phyloP scores from a whole-genome alignment of 2,113 vertebrate genomes.

The Tragelaphus strepsiceros region DNA sequence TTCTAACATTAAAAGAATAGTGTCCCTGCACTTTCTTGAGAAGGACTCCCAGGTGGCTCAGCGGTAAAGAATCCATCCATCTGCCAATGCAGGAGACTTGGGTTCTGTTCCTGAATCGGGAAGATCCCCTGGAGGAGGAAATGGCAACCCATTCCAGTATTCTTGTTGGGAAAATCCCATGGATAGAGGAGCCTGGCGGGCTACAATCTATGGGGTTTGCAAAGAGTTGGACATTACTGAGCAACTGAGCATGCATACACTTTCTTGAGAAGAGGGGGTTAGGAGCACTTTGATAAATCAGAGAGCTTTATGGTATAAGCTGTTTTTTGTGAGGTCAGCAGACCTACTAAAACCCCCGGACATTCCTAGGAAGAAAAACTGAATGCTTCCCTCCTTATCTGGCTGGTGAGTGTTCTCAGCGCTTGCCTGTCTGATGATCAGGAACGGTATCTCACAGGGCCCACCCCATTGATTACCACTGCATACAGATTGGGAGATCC shows the following conservation, averaged over 20 bases:
- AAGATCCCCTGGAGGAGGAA: background rate
- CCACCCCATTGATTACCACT: background rate
- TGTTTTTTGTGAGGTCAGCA: background rate
- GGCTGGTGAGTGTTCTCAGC: background rate
- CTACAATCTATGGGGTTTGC: background rate
- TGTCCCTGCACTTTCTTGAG: background rate
- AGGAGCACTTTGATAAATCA: background rate
- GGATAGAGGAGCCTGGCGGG: background rate
- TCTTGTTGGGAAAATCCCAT: background rate
- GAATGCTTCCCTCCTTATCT: background rate
- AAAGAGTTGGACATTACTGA: background rate
- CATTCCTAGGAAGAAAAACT: background rate
- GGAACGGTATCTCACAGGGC: background rate
- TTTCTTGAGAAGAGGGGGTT: background rate
- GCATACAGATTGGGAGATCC: background rate
- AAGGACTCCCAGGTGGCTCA: background rate
- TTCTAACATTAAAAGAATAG: background rate
- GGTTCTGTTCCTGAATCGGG: background rate
- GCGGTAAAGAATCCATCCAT: background rate
- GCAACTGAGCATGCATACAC: background rate
- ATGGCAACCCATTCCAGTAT: background rate
- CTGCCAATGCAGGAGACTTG: background rate
- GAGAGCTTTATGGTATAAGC: background rate
- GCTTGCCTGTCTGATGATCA: background rate
- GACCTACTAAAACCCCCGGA: background rate